A percentile compares a stretch with the other conserved stretches of the same genome.
phyloP scores from a whole-genome alignment of 2,888 invertebrate genomes.

The Microplitis manilae region DNA sequence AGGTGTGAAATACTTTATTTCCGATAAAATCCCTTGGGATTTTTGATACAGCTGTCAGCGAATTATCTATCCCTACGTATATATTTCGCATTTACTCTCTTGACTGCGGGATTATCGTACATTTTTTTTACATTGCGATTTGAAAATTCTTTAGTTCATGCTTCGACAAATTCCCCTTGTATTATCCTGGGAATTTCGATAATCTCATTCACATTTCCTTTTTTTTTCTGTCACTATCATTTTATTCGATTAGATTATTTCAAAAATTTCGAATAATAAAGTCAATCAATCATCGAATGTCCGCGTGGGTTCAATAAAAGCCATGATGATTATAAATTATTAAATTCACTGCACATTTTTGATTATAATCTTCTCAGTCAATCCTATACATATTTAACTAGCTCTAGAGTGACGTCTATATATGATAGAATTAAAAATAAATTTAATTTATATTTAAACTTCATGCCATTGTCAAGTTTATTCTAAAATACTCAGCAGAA shows the following conservation, averaged over 20 bases:
- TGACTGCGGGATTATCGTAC: not conserved
- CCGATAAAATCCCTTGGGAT: not conserved
- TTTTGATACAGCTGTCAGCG: not conserved
- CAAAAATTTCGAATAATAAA: not conserved
- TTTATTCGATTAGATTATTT: not conserved
- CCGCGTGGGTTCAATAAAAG: not conserved
- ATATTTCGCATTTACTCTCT: not conserved
- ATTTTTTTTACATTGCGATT: not conserved
- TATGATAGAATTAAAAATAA: not conserved
- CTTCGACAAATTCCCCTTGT: not conserved
- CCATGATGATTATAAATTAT: not conserved
- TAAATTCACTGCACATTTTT: not conserved
- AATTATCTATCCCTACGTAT: not conserved
- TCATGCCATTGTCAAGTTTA: not conserved
- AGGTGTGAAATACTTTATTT: not conserved
- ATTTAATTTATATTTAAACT: not conserved
- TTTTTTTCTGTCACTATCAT: not conserved
- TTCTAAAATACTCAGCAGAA: not conserved
- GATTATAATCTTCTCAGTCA: not conserved
- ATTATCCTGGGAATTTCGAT: not conserved
- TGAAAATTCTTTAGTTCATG: not conserved
- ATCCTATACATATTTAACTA: not conserved
- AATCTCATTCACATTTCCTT: not conserved
- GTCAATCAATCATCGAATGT: not conserved
- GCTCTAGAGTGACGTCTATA: not conserved